Evolutionary conservation across 2,113 vertebrate genomes (phyloP).

Genomic region (Pseudorhombus dupliciocellatus): DNA sequence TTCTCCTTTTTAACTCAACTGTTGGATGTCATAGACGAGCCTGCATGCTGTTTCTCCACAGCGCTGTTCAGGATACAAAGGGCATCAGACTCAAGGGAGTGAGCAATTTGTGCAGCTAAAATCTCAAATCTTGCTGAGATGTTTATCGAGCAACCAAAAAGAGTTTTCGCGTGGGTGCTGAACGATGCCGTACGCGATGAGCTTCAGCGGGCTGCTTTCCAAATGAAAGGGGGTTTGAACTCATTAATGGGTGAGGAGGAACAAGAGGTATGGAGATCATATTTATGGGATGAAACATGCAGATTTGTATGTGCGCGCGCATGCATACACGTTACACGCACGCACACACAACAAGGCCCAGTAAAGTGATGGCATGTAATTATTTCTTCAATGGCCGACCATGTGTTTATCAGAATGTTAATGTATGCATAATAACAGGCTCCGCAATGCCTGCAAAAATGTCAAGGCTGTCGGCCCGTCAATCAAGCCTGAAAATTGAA

Average conservation of each 20-base stretch:
- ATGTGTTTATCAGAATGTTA: conserved; percentile 99
- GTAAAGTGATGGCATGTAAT: conserved; percentile 94
- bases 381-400: conserved; percentile 91
- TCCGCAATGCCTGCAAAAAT: conserved; percentile 87
- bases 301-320: conserved; percentile 37
- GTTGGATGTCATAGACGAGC: conserved; percentile 22
- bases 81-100: conserved; percentile 8
- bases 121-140: conserved; percentile 10
- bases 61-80: conserved; percentile 30
- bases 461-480: conserved; percentile 92
- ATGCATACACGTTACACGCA: neutral
- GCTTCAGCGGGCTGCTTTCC: conserved; percentile 47
- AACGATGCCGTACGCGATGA: conserved; percentile 17
- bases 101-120: conserved; percentile 7
- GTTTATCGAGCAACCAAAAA: conserved; percentile 19
- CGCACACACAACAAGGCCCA: conserved; percentile 45
- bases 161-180: conserved; percentile 22
- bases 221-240: conserved; percentile 52
- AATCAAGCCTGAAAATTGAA: conserved; percentile 94
- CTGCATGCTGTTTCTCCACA: conserved; percentile 5
- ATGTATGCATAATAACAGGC: conserved; percentile 99
- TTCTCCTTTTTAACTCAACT: conserved; percentile 2
- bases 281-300: conserved; percentile 62
- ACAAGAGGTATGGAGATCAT: conserved; percentile 61
- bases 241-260: conserved; percentile 57